Percentiles rank a stretch among this genome's conserved stretches.
Conservation (phyloP, 1,140 invertebrate species). For the Apis dorsata region DNA sequence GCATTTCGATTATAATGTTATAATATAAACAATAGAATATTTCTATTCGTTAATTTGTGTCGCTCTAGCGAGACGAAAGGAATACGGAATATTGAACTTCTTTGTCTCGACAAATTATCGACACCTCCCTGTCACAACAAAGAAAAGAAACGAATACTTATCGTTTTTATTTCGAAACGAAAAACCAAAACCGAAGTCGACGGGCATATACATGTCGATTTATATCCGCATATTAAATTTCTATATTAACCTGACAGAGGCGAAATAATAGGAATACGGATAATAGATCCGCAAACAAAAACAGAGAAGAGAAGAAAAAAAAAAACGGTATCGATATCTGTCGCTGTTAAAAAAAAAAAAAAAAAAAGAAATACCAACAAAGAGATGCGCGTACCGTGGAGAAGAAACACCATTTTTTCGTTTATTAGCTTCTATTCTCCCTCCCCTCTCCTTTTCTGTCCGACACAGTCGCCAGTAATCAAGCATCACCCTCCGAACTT, state of each 20-base stretch:
- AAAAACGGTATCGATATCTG: conserved; percentile 13
- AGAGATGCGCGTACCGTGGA: not conserved
- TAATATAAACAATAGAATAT: no score
- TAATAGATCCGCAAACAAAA: not conserved
- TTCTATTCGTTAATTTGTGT: no score
- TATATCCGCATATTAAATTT: not conserved
- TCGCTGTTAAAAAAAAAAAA: conserved; percentile 2
- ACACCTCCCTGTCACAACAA: no score
- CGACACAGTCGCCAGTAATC: conserved; percentile 1
- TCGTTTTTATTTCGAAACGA: no score
- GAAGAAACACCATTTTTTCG: conserved; percentile 11
- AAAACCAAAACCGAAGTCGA: not conserved
- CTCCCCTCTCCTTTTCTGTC: not conserved
- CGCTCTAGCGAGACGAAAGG: no score
- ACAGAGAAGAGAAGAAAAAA: not conserved
- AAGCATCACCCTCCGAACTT: conserved; percentile 14
- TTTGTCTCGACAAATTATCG: no score
- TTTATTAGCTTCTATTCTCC: conserved; percentile 13
- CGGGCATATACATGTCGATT: not conserved
- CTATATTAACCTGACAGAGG: not conserved
- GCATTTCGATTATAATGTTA: no score
- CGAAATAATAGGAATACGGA: not conserved
- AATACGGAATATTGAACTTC: no score
- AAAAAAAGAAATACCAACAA: not conserved
- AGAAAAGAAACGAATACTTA: no score